Evolutionary conservation across 2,797 vertebrate genomes (phyloP), one percentile per base, ranked within the genome.

Genomic region (Neosilurus hyrtlii): DNA sequence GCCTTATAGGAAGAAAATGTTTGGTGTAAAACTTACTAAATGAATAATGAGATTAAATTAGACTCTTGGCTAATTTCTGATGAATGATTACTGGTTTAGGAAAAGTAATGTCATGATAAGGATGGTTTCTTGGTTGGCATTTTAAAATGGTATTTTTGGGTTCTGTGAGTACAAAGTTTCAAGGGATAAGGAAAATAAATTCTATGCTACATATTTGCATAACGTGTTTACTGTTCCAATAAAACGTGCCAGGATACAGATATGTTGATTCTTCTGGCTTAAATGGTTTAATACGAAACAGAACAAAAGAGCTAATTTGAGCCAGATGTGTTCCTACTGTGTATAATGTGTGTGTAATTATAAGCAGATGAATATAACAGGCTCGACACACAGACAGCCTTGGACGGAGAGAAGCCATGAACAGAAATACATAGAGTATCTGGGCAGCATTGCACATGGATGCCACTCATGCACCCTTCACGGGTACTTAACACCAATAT

Each of bases 351-450:
- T n/a, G 6, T 11, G 22, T 30, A 8, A 43, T 43, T 80, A 20
- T 83, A 73, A 80, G 43, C 80, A 51, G 79, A n/a, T 0, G 18
- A 66, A 52, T 87, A 79, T 12, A 75, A 30, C 65, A 83, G 82
- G 79, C 59, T 66, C 30, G 9, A 65, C 63, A 70, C 70, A 83
- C 71, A 83, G 72, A 65, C 74, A 79, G 15, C 67, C 80, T 71
- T 70, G 35, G 52, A 10, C 79, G 14, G 54, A 57, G 71, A 37
- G 35, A 43, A 71, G 67, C 63, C 59, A 82, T 78, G 70, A 43
- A 65, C 83, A 68, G 30, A 82, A 82, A 83, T 52, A 49, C 75
- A 80, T 68, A 72, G 74, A 68, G 8, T 68, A 66, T 77, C 73
- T 77, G 73, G 22, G 57, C 57, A 18, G 18, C 74, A 72, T 9